Evolutionary conservation across 2,113 vertebrate genomes (phyloP).

Genomic region (Cochlearius cochlearius): DNA sequence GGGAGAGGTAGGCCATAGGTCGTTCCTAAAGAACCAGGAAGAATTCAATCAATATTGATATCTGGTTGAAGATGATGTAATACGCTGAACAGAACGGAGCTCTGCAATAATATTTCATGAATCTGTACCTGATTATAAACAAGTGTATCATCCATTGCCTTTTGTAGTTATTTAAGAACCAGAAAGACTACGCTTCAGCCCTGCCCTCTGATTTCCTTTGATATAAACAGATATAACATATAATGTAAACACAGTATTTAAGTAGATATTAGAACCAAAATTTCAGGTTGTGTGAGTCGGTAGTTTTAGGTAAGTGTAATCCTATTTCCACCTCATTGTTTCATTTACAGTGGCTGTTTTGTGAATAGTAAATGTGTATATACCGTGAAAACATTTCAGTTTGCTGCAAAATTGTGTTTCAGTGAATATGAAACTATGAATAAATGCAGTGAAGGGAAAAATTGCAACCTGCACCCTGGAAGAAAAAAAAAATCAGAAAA

Average conservation of each 20-base stretch:
- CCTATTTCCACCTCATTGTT: not conserved
- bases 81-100: not conserved
- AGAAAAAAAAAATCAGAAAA: not conserved
- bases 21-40: conserved; percentile 1
- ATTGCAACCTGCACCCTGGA: not conserved
- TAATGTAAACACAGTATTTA: not conserved
- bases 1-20: conserved; percentile 46
- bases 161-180: not conserved
- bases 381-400: not conserved
- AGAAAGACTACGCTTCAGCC: not conserved
- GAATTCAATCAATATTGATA: not conserved
- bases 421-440: not conserved
- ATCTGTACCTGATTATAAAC: not conserved
- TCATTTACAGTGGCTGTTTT: not conserved
- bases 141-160: not conserved
- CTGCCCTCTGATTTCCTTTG: not conserved
- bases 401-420: not conserved
- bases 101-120: not conserved
- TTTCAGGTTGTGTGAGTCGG: not conserved
- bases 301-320: not conserved
- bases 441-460: not conserved
- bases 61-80: not conserved
- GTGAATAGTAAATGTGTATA: not conserved
- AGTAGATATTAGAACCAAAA: not conserved
- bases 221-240: not conserved